Conservation (phyloP, 2,797 vertebrate species). For the Sebastes alutus region DNA sequence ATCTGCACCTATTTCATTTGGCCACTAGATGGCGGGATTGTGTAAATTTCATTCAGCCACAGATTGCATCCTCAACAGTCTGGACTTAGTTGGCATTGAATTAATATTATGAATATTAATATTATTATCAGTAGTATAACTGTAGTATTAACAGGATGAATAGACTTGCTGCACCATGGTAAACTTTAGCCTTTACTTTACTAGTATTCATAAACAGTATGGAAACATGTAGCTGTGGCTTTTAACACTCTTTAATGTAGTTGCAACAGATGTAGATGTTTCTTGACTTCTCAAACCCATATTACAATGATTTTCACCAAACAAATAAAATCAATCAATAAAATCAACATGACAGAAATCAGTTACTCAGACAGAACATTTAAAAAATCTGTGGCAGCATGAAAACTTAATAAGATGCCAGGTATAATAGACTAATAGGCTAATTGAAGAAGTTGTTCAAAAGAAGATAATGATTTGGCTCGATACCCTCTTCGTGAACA, state of each 20-base stretch:
- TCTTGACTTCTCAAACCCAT: not conserved
- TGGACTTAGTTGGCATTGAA: not conserved
- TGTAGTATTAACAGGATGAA: not conserved
- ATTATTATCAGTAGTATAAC: not conserved
- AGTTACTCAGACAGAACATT: not conserved
- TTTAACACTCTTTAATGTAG: not conserved
- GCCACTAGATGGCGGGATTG: conserved; percentile 18
- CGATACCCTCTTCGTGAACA: not conserved
- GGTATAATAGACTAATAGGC: not conserved
- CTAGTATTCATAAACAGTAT: not conserved
- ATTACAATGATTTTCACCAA: not conserved
- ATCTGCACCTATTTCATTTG: not conserved
- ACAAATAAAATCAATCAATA: not conserved
- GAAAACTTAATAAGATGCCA: not conserved
- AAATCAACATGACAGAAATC: not conserved
- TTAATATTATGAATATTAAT: not conserved
- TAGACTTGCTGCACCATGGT: not conserved
- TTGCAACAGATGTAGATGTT: too few relatives aligned
- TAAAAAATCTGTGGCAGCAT: not conserved
- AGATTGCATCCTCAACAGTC: not conserved
- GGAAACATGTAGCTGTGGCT: not conserved
- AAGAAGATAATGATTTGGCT: not conserved
- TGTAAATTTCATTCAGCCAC: not conserved
- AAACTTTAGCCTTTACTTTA: not conserved
- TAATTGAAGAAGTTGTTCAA: not conserved